Base-by-base conservation (phyloP, 2,113 vertebrate genomes). In the Phrynosoma platyrhinos region DNA sequence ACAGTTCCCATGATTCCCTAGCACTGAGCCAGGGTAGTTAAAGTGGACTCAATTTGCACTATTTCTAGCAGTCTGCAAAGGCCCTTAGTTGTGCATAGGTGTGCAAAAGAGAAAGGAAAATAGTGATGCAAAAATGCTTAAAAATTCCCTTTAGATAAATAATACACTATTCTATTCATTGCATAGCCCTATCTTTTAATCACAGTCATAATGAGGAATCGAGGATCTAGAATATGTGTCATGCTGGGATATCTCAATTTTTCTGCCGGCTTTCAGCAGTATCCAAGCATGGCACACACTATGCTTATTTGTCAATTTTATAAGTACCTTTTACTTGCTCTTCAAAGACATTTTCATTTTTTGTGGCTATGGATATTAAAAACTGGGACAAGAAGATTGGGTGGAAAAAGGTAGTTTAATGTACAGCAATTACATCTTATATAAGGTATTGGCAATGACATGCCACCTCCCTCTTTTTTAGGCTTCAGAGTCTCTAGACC, bases 241-340 rank as follows among this genome's bases (percentile, higher is more conserved):
- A 86, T 0, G 55, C 89, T 94, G 89, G 14, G 89, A 92, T 86
- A 79, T 82, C 77, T 52, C 74, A 68, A 83, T 92, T 92, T 93
- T 81, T 93, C 86, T 85, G 84, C 32, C 91, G 79, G 85, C 58
- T 27, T 89, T 74, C 87, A 89, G 77, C 3, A 91, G 80, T 91
- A 91, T 91, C 79, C 25, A 86, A 94, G 79, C 91, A 94, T 89
- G 88, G 4, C 58, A 88, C 42, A 58, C 1, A 80, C 40, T 90
- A 25, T 82, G 89, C 12, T 89, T 85, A 85, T 76, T 92, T 5
- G 18, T 90, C 87, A 86, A 66, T 82, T 10, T 85, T 88, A 27
- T 75, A 92, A 94, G 66, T 87, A 90, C 18, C 89, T 90, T 77
- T 90, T 87, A 78, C 68, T 88, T 90, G 62, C 16, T 32, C 83